Percentiles rank a stretch among this genome's conserved stretches.
Evolutionary conservation across 2,888 invertebrate genomes (phyloP).

Genomic region (Drosophila flavopinicola): DNA sequence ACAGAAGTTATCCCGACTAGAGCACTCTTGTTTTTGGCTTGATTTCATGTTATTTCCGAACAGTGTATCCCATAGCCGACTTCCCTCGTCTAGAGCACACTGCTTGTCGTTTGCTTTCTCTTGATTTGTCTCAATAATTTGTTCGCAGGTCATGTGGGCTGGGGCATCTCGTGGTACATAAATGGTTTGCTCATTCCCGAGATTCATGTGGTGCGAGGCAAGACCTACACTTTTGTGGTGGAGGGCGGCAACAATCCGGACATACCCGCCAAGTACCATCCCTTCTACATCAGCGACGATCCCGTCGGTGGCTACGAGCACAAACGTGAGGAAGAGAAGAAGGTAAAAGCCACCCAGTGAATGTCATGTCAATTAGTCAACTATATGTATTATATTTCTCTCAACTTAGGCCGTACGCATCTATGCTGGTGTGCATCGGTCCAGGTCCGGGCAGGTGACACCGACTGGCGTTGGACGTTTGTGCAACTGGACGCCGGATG

Average conservation of each 20-base stretch:
- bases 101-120: no score
- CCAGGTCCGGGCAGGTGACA: conserved; percentile 88
- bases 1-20: no score
- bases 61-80: not conserved
- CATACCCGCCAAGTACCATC: conserved; percentile 93
- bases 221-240: conserved; percentile 93
- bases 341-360: conserved; percentile 85
- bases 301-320: conserved; percentile 95
- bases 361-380: not conserved
- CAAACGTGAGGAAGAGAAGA: conserved; percentile 91
- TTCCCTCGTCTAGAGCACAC: not conserved
- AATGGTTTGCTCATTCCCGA: conserved; percentile 96
- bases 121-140: not conserved
- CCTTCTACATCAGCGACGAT: conserved; percentile 97
- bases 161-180: conserved; percentile 98
- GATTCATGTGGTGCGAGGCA: conserved; percentile 94
- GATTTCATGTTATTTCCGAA: no score
- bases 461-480: conserved; percentile 93
- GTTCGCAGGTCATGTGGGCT: conserved; percentile 93
- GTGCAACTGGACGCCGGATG: conserved; percentile 94
- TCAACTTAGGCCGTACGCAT: conserved; percentile 89
- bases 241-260: conserved; percentile 93
- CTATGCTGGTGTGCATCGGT: conserved; percentile 91
- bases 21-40: not conserved
- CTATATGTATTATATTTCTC: not conserved